Base-by-base conservation (phyloP, 2,113 vertebrate species). In the Bubo blakistoni region DNA sequence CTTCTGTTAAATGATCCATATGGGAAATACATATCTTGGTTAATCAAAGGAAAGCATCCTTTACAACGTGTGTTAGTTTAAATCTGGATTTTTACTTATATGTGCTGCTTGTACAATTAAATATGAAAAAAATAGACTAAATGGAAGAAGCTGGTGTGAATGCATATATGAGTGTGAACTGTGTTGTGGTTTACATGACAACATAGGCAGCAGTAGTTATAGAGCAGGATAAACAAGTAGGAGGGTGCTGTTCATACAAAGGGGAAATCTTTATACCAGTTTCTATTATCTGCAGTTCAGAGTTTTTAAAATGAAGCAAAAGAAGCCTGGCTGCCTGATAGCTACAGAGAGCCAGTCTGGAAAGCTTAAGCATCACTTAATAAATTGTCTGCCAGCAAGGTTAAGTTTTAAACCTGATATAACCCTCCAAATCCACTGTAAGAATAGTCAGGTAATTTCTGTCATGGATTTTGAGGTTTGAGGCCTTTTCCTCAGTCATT, bases 121-220 rank as follows among this genome's bases (percentile, higher is more conserved):
- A 77, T 47, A 44, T 9, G 12, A 7, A 65, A 81, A 78, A 80
- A 49, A 20, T 13, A 40, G 11, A 36, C 6, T 55, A 16, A 70
- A 47, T 66, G 19, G 25, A 67, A 59, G 30, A 82, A 72, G 14
- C 24, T 69, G 17, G 4, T 88, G 18, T 52, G 27, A 76, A 57
- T 34, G 2, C 8, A 30, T 2, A 4, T 34, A 5, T 11, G 18
- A 44, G 1, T 6, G 7, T 63, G 30, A 78, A 36, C 19, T 61
- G 3, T 32, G 9, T 46, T 72, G 16, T 42, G 18, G 3, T 62
- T 76, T 67, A 12, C 9, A 1, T 32, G 38, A 25, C 25, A 66
- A 6, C 11, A 20, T 10, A 42, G 7, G 3, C 3, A 25, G 51
- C 2, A 0, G 8, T 18, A 67, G 21, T 66, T 12, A 40, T 3